Percentiles rank a stretch among this genome's conserved stretches.
Conservation (phyloP, 2,113 vertebrate species). For the Centropristis striata region DNA sequence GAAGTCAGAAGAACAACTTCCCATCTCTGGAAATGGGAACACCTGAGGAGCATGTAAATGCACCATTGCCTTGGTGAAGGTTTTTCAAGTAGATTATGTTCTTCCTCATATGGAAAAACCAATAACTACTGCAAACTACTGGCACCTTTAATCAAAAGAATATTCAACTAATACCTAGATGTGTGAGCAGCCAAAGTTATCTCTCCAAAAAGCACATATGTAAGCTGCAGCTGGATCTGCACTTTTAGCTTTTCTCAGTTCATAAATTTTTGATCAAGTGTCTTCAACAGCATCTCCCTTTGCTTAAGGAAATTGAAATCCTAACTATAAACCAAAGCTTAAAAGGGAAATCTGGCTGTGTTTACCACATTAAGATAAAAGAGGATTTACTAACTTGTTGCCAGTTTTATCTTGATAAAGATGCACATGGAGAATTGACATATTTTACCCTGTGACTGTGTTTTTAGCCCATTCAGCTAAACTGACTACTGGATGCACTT, state of each 20-base stretch:
- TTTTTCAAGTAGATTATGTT: neutral
- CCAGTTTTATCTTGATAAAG: neutral
- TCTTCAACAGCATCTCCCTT: neutral
- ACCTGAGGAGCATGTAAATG: too few relatives aligned
- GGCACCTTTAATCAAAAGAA: neutral
- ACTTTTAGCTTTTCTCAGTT: constrained; percentile 37
- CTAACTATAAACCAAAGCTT: neutral
- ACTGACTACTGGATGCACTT: neutral
- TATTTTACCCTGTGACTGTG: neutral
- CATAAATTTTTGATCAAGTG: constrained; percentile 48
- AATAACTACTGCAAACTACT: neutral
- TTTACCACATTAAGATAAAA: neutral
- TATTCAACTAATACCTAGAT: neutral
- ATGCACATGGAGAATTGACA: neutral
- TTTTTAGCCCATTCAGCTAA: constrained; percentile 3
- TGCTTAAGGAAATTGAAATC: neutral
- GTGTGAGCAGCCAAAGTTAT: neutral
- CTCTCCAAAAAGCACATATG: neutral
- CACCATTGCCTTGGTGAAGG: too few relatives aligned
- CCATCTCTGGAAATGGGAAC: too few relatives aligned
- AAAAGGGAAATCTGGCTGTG: neutral
- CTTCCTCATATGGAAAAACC: neutral
- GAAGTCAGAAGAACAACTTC: too few relatives aligned
- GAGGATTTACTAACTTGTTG: neutral
- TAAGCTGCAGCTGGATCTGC: constrained; percentile 23